These are phyloP conservation scores for Lophura nycthemera DNA, from an alignment of 2,113 vertebrate species.

Conservation along the genomic window DNA sequence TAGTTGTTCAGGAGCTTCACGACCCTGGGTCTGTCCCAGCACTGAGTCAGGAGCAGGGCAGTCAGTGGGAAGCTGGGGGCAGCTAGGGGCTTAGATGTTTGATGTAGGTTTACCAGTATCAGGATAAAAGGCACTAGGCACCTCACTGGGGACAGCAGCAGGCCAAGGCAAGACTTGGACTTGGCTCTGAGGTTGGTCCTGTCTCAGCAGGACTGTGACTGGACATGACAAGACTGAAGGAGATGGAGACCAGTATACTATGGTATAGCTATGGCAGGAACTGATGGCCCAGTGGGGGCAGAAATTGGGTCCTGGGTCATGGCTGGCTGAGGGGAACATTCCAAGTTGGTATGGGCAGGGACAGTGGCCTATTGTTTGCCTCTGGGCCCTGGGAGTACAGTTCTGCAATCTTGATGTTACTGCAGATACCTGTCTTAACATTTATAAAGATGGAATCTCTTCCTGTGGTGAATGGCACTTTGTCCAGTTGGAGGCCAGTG, in stretches of 20 bases:
- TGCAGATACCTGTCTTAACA: not conserved
- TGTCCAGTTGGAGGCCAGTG: too few relatives aligned
- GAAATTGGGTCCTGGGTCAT: not conserved
- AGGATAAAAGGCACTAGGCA: not conserved
- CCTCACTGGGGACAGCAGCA: not conserved
- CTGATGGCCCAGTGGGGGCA: rapidly evolving
- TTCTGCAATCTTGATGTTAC: not conserved
- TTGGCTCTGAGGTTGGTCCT: rapidly evolving
- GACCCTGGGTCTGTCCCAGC: not conserved
- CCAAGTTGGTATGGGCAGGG: rapidly evolving
- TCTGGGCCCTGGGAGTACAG: not conserved
- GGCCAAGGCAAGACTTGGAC: not conserved
- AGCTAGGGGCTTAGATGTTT: not conserved
- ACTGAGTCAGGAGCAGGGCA: not conserved
- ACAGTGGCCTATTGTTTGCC: not conserved
- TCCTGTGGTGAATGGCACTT: not conserved
- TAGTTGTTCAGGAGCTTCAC: not conserved
- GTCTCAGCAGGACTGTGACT: rapidly evolving
- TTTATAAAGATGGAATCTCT: not conserved
- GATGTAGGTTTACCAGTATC: not conserved
- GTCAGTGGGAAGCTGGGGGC: rapidly evolving
- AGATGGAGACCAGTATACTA: not conserved
- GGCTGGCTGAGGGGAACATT: rapidly evolving
- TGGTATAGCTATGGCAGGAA: not conserved
- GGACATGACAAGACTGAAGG: not conserved